Conservation (phyloP, 2,888 invertebrate genomes). For the Cenopis cana region DNA sequence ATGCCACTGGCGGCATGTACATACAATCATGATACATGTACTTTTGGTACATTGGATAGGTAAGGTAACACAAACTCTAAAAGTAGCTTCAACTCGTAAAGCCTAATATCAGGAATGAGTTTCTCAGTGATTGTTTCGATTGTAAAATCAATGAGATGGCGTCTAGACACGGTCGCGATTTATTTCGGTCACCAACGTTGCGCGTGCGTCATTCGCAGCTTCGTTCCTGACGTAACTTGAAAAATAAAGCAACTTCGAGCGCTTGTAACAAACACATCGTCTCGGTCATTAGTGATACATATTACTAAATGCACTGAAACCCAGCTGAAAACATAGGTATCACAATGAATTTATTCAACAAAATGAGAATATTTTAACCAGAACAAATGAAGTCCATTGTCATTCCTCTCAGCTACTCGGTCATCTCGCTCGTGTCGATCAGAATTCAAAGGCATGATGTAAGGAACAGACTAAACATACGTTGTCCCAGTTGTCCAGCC, state of each 20-base stretch:
- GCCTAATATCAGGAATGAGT: conserved; percentile 3
- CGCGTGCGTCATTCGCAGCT: conserved; percentile 67
- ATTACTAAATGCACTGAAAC: not conserved
- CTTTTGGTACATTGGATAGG: not conserved
- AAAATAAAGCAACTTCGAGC: conserved; percentile 56
- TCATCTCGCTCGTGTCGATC: too few species aligned
- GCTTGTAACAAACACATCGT: conserved; percentile 6
- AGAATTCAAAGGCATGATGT: not conserved
- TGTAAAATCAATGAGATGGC: conserved; percentile 45
- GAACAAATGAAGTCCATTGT: not conserved
- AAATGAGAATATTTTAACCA: not conserved
- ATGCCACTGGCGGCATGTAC: not conserved
- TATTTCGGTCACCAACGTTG: conserved; percentile 64
- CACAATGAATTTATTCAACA: not conserved
- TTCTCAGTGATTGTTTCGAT: conserved; percentile 25
- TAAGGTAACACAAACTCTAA: not conserved
- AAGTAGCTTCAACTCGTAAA: conserved; percentile 2
- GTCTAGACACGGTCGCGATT: conserved; percentile 65
- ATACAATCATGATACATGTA: too few species aligned
- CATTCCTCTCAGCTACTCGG: not conserved
- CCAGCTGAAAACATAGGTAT: not conserved
- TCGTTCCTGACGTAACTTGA: conserved; percentile 64
- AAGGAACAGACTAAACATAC: not conserved
- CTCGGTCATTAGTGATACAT: conserved; percentile 4
- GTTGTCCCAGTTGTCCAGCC: not conserved